These are phyloP conservation scores for Aurelia aurita DNA, from an alignment of 30 jellyfish, hydroid and myxozoan species.

Conservation along the genomic window DNA sequence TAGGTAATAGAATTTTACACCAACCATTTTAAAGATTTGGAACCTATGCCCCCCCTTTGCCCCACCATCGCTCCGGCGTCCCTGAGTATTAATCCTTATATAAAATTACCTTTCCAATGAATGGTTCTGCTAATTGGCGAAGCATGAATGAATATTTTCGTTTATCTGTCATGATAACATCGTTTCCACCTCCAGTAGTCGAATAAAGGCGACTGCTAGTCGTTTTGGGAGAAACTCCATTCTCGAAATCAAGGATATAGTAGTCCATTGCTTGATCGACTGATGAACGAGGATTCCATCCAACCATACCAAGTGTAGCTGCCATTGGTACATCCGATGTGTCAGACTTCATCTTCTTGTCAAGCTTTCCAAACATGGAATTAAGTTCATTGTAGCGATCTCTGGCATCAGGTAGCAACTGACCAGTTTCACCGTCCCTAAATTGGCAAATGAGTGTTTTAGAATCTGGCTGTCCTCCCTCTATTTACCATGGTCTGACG, in stretches of 20 bases:
- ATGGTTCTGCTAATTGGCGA: conserved; percentile 61
- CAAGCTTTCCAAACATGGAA: conserved; percentile 1
- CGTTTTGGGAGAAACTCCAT: conserved; percentile 74
- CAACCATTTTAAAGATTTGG: too few relatives aligned
- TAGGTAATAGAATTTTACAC: too few relatives aligned
- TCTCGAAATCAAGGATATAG: conserved; percentile 65
- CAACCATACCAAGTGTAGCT: conserved; percentile 71
- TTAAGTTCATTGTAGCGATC: conserved; percentile 5
- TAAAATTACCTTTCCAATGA: conserved; percentile 13
- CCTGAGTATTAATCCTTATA: too few relatives aligned
- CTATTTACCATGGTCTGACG: too few relatives aligned
- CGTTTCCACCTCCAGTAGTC: conserved; percentile 64
- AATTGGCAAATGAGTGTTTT: too few relatives aligned
- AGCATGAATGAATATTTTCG: conserved; percentile 50
- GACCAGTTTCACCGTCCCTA: conserved; percentile 39
- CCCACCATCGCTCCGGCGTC: too few relatives aligned
- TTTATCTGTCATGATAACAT: conserved; percentile 63
- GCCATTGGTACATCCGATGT: conserved; percentile 53
- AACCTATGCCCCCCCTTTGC: too few relatives aligned
- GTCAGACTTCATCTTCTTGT: not conserved
- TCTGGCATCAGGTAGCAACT: not conserved
- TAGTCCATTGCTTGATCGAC: conserved; percentile 71
- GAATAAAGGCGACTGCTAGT: conserved; percentile 18
- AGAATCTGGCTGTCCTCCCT: too few relatives aligned
- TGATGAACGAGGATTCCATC: conserved; percentile 63